These are phyloP conservation scores for Chaenodraco wilsoni DNA, from an alignment of 2,797 vertebrate species.

Conservation along the genomic window DNA sequence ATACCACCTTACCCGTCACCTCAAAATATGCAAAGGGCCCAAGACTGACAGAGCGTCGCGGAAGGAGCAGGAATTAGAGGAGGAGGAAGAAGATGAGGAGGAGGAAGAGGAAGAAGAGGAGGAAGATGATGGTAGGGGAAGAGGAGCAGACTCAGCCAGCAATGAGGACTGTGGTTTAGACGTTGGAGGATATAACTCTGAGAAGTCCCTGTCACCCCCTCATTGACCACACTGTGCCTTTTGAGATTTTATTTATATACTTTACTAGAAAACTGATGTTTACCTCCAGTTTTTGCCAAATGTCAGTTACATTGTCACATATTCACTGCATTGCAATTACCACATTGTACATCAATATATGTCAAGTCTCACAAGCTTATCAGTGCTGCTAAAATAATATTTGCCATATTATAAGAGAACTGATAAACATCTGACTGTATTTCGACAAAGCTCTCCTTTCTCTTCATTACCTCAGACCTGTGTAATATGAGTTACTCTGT, in stretches of 20 bases:
- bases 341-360: constrained; percentile 17
- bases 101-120: constrained; percentile 34
- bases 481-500: constrained; percentile 29
- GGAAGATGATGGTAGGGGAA: constrained; percentile 19
- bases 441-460: background rate
- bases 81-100: constrained; percentile 70
- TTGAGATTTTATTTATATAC: constrained; percentile 62
- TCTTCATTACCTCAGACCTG: constrained; percentile 39
- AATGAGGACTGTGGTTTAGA: constrained; percentile 80
- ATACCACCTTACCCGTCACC: constrained; percentile 97
- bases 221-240: constrained; percentile 70
- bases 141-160: constrained; percentile 61
- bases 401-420: constrained; percentile 14
- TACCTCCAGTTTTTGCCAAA: constrained; percentile 53
- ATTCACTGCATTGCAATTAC: background rate
- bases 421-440: constrained; percentile 22
- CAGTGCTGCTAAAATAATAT: constrained; percentile 49
- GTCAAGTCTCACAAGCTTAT: constrained; percentile 26
- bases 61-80: constrained; percentile 82
- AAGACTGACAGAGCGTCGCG: constrained; percentile 85
- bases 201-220: constrained; percentile 78
- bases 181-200: constrained; percentile 77
- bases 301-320: constrained; percentile 7
- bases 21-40: constrained; percentile 98
- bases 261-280: constrained; percentile 28